These are phyloP conservation scores for Anadara kagoshimensis DNA, from an alignment of 1,140 invertebrate species.

Conservation along the genomic window DNA sequence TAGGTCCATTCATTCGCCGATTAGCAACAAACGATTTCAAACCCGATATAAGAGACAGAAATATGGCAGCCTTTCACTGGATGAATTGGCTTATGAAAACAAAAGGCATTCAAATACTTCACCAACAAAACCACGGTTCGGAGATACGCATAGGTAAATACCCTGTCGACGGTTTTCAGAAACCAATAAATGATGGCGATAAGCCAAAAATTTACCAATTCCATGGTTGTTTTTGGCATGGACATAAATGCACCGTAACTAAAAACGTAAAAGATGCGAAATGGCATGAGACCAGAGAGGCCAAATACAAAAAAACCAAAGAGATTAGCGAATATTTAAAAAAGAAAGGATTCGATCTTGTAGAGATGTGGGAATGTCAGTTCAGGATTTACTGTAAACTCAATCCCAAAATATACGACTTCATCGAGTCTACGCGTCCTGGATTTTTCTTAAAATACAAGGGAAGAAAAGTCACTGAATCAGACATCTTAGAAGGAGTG, in stretches of 20 bases:
- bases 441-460: background rate
- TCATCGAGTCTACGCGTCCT: background rate
- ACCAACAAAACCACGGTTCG: background rate
- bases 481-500: background rate
- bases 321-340: background rate
- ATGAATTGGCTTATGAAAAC: background rate
- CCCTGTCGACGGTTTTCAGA: conserved; percentile 6
- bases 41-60: background rate
- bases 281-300: background rate
- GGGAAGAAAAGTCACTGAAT: background rate
- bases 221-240: conserved; percentile 20
- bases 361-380: background rate
- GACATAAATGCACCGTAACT: background rate
- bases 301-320: background rate
- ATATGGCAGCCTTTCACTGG: background rate
- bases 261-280: background rate
- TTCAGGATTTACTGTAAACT: background rate
- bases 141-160: conserved; percentile 4
- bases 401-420: background rate
- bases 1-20: background rate
- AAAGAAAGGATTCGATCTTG: background rate
- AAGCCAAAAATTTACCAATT: background rate
- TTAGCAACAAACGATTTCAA: background rate
- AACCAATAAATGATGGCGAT: too few species aligned
- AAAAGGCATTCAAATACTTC: background rate